phyloP scores from a whole-genome alignment of 1,140 invertebrate genomes.

The Cylas formicarius region DNA sequence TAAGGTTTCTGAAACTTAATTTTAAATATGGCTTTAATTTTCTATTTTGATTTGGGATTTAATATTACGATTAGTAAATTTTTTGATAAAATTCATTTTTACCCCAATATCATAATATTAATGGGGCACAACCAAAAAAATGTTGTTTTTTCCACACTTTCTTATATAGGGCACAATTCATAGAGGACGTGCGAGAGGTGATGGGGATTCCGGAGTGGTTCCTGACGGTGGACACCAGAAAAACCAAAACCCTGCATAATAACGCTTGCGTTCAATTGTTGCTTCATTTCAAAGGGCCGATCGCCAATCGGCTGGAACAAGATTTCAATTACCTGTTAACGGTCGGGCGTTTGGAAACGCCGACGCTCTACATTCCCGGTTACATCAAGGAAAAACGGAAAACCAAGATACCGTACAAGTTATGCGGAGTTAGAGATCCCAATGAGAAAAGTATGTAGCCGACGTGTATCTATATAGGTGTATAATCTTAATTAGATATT shows the following conservation, averaged over 20 bases:
- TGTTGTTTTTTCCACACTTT: conserved; percentile 41
- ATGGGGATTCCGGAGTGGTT: conserved; percentile 88
- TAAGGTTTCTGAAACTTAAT: too few relatives aligned
- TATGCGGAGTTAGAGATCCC: conserved; percentile 64
- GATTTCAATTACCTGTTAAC: conserved; percentile 69
- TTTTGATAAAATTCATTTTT: too few relatives aligned
- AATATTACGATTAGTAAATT: too few relatives aligned
- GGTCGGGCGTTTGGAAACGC: conserved; percentile 62
- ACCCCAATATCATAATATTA: too few relatives aligned
- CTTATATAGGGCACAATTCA: conserved; percentile 77
- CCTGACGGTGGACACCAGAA: conserved; percentile 73
- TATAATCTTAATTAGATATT: too few relatives aligned
- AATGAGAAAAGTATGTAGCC: conserved; percentile 53
- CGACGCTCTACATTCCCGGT: conserved; percentile 71
- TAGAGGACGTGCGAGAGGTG: conserved; percentile 71
- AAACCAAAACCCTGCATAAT: conserved; percentile 67
- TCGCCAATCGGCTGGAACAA: conserved; percentile 66
- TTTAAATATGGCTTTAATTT: too few relatives aligned
- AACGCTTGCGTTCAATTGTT: conserved; percentile 81
- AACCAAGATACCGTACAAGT: conserved; percentile 59
- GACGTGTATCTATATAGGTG: too few relatives aligned
- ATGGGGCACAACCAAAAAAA: not conserved
- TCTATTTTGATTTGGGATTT: too few relatives aligned
- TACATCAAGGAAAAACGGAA: conserved; percentile 65
- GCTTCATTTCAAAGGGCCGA: conserved; percentile 78